phyloP scores from a whole-genome alignment of 2,797 vertebrate species.

The Paramormyrops hopkinsi region DNA sequence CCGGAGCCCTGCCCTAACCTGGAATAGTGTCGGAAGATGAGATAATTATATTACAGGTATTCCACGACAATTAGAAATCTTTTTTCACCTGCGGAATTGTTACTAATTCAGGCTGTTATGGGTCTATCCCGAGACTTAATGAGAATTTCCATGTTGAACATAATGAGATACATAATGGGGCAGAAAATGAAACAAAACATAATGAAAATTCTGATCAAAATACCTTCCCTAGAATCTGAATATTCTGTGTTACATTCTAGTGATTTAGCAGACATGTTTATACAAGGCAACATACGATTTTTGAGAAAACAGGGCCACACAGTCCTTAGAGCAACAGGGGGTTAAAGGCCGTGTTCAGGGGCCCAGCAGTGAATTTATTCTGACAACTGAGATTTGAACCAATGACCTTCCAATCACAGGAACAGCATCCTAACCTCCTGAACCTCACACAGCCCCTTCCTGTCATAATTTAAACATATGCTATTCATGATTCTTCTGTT shows the following conservation, averaged over 20 bases:
- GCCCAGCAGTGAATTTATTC: neutral
- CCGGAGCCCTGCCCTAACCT: neutral
- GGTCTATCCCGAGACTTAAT: neutral
- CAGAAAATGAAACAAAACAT: neutral
- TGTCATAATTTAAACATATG: neutral
- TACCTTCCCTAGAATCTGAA: neutral
- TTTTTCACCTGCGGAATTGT: neutral
- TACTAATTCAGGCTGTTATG: neutral
- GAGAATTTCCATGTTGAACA: neutral
- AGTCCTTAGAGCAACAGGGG: neutral
- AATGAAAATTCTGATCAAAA: neutral
- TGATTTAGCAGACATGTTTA: neutral
- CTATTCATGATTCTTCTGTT: neutral
- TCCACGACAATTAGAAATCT: neutral
- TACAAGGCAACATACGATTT: neutral
- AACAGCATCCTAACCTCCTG: neutral
- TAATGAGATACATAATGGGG: neutral
- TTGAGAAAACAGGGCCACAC: neutral
- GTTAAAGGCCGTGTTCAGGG: neutral
- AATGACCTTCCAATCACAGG: neutral
- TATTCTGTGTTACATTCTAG: neutral
- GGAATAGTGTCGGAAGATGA: neutral
- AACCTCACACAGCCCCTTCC: neutral
- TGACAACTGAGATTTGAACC: neutral
- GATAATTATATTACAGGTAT: neutral